These are phyloP conservation scores for Ellobium chinense DNA, from an alignment of 2,888 invertebrate species.

Conservation along the genomic window DNA sequence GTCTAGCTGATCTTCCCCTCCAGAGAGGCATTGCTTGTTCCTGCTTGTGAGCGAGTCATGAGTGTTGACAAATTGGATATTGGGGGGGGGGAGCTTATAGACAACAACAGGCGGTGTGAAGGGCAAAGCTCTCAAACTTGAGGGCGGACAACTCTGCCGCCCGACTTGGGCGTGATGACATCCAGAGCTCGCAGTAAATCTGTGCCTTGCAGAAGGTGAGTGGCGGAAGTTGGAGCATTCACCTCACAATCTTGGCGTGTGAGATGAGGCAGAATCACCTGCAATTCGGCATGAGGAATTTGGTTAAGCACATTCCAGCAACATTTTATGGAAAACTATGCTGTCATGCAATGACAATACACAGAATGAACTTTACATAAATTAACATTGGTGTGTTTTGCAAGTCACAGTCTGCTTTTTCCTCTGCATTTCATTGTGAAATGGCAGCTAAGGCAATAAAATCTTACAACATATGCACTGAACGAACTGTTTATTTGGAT, in stretches of 20 bases:
- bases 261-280: constrained; percentile 47
- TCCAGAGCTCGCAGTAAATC: constrained; percentile 64
- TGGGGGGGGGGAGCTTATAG: background rate
- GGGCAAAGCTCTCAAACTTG: constrained; percentile 22
- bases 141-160: background rate
- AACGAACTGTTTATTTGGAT: too few relatives aligned
- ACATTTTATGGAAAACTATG: too few relatives aligned
- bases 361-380: too few relatives aligned
- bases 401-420: too few relatives aligned
- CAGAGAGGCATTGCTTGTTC: background rate
- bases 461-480: too few relatives aligned
- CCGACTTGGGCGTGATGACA: constrained; percentile 23
- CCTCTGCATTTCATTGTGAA: too few relatives aligned
- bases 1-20: background rate
- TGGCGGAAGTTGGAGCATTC: constrained; percentile 57
- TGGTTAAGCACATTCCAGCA: too few relatives aligned
- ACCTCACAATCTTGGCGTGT: constrained; percentile 66
- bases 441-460: too few relatives aligned
- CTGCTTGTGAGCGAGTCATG: background rate
- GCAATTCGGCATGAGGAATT: too few relatives aligned
- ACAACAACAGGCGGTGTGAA: constrained; percentile 5
- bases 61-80: background rate
- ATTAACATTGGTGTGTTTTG: too few relatives aligned
- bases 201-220: constrained; percentile 59
- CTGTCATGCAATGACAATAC: too few relatives aligned